A percentile compares a stretch with the other conserved stretches of the same genome.
Conservation (phyloP, 2,797 vertebrate species). For the Spatula clypeata region DNA sequence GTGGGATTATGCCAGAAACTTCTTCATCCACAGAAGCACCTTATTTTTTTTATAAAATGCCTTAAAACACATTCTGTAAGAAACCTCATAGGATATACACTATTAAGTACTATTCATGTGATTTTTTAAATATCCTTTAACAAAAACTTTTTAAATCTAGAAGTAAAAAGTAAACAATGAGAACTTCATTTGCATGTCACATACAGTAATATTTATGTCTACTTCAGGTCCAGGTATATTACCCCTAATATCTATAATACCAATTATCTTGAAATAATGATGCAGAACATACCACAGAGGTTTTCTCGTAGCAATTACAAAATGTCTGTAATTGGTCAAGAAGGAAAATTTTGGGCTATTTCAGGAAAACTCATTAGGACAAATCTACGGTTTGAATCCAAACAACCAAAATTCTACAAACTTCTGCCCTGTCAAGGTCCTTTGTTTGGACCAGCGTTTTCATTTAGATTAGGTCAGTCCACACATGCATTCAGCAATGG, state of each 20-base stretch:
- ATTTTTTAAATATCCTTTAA: neutral
- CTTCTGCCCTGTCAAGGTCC: neutral
- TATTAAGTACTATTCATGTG: neutral
- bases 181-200: neutral
- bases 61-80: neutral
- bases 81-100: neutral
- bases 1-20: neutral
- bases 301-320: neutral
- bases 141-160: no score
- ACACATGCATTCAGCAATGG: neutral
- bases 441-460: neutral
- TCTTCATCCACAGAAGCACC: neutral
- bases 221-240: neutral
- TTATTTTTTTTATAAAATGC: neutral
- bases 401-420: neutral
- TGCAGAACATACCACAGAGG: neutral
- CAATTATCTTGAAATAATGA: slow-evolving; percentile 40
- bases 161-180: neutral
- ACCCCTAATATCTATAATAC: neutral
- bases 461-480: neutral
- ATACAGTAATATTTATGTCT: neutral
- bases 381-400: neutral
- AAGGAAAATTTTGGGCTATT: slow-evolving; percentile 54
- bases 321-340: neutral
- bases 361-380: slow-evolving; percentile 12